Evolutionary conservation across 2,113 vertebrate species (phyloP).

Genomic region (Elgaria multicarinata): DNA sequence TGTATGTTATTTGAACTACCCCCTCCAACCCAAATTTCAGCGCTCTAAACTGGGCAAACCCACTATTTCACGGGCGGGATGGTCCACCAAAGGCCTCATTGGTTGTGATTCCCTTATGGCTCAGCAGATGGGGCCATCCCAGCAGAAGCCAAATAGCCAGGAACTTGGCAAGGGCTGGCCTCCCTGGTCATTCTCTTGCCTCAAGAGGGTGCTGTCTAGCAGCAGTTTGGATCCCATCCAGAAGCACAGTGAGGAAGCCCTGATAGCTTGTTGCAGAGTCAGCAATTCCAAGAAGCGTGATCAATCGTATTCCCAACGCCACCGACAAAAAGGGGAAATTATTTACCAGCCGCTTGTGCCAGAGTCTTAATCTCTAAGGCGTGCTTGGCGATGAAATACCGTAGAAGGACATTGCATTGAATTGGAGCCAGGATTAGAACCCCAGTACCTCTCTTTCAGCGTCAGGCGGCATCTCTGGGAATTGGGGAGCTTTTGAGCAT

Average conservation of each 20-base stretch:
- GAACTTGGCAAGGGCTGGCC: not conserved
- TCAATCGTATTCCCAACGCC: not conserved
- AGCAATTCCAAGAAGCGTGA: not conserved
- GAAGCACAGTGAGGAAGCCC: not conserved
- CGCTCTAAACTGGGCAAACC: too few species aligned
- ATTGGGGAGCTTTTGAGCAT: too few species aligned
- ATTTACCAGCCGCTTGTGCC: not conserved
- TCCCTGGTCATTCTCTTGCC: not conserved
- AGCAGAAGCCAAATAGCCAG: not conserved
- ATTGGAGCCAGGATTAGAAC: not conserved
- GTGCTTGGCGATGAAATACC: not conserved
- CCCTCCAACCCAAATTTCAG: too few species aligned
- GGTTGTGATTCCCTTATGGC: too few species aligned
- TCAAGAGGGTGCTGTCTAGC: constrained; percentile 11
- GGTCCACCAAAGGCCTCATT: too few species aligned
- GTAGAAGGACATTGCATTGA: not conserved
- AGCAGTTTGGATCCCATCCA: not conserved
- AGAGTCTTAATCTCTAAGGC: not conserved
- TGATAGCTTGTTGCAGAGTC: not conserved
- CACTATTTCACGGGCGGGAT: too few species aligned
- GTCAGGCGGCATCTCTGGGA: not conserved
- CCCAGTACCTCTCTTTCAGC: not conserved
- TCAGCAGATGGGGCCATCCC: not conserved
- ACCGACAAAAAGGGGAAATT: not conserved
- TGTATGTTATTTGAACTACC: too few species aligned